A percentile compares a stretch with the other conserved stretches of the same genome.
phyloP scores from a whole-genome alignment of 2,888 invertebrate genomes.

The Pandemis heparana region DNA sequence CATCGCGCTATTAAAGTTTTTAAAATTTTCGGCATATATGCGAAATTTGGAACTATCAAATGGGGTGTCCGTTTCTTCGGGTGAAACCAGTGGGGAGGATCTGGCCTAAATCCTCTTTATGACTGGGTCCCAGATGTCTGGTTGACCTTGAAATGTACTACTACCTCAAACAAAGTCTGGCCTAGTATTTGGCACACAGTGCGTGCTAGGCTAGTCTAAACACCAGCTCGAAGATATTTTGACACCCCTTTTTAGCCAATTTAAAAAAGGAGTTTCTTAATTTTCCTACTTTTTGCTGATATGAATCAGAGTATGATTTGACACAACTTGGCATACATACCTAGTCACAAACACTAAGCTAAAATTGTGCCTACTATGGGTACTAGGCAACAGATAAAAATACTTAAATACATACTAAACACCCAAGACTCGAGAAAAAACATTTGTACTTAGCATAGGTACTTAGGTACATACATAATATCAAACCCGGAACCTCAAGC shows the following conservation, averaged over 20 bases:
- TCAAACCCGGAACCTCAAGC: too few relatives aligned
- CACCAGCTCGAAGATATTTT: constrained; percentile 73
- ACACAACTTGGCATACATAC: too few relatives aligned
- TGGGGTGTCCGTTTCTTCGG: constrained; percentile 73
- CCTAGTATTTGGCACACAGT: constrained; percentile 74
- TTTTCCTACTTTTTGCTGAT: not conserved
- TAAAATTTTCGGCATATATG: not conserved
- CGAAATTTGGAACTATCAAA: not conserved
- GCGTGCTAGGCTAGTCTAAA: constrained; percentile 63
- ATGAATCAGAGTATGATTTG: too few relatives aligned
- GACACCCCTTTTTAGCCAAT: constrained; percentile 65
- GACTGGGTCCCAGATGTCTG: constrained; percentile 43
- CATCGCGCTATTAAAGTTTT: constrained; percentile 52
- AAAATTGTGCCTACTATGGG: too few relatives aligned
- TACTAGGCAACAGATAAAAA: too few relatives aligned
- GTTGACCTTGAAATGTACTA: constrained; percentile 56
- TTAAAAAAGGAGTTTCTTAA: not conserved
- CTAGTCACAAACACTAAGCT: too few relatives aligned
- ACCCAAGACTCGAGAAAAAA: too few relatives aligned
- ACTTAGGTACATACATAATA: too few relatives aligned
- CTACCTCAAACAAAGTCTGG: constrained; percentile 71
- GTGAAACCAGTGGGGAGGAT: constrained; percentile 70
- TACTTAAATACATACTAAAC: too few relatives aligned
- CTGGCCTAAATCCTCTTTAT: constrained; percentile 63
- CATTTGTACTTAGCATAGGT: too few relatives aligned